Evolutionary conservation across 2,797 vertebrate species (phyloP).

Genomic region (Urosaurus nigricauda): DNA sequence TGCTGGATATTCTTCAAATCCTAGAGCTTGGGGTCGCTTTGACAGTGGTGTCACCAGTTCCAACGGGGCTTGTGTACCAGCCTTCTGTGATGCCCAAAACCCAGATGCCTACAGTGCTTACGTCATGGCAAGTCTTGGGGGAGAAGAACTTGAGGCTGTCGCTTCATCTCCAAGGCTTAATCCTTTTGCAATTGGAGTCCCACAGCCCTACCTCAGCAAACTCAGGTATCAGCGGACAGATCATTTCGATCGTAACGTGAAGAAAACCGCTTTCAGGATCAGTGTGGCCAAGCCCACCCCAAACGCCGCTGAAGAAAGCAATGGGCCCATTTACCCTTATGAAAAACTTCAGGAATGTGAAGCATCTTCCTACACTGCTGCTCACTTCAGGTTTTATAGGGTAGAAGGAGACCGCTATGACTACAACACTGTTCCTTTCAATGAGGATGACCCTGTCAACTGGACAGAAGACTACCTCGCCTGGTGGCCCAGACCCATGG

Average conservation of each 20-base stretch:
- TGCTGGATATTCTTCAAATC: slow-evolving; percentile 92
- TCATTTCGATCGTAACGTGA: slow-evolving; percentile 88
- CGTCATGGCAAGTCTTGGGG: slow-evolving; percentile 92
- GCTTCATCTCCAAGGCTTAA: slow-evolving; percentile 92
- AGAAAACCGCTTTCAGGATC: slow-evolving; percentile 96
- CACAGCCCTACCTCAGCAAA: slow-evolving; percentile 91
- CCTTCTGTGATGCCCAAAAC: slow-evolving; percentile 94
- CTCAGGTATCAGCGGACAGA: slow-evolving; percentile 94
- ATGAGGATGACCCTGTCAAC: slow-evolving; percentile 96
- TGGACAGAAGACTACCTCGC: slow-evolving; percentile 97
- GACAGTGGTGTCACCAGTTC: slow-evolving; percentile 93
- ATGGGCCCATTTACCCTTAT: slow-evolving; percentile 93
- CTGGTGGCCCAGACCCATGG: slow-evolving; percentile 99
- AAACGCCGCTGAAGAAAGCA: slow-evolving; percentile 90
- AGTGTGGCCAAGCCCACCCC: slow-evolving; percentile 92
- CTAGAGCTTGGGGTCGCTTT: slow-evolving; percentile 95
- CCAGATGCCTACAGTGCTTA: slow-evolving; percentile 92
- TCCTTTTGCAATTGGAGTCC: slow-evolving; percentile 90
- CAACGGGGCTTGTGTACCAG: slow-evolving; percentile 93
- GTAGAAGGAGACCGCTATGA: slow-evolving; percentile 94
- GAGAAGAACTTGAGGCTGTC: slow-evolving; percentile 95
- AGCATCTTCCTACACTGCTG: slow-evolving; percentile 88
- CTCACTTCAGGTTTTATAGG: slow-evolving; percentile 96
- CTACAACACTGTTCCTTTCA: slow-evolving; percentile 96
- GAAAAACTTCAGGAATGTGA: slow-evolving; percentile 93